Evolutionary conservation across 2,888 invertebrate species (phyloP).

Genomic region (Diarsia brunnea): DNA sequence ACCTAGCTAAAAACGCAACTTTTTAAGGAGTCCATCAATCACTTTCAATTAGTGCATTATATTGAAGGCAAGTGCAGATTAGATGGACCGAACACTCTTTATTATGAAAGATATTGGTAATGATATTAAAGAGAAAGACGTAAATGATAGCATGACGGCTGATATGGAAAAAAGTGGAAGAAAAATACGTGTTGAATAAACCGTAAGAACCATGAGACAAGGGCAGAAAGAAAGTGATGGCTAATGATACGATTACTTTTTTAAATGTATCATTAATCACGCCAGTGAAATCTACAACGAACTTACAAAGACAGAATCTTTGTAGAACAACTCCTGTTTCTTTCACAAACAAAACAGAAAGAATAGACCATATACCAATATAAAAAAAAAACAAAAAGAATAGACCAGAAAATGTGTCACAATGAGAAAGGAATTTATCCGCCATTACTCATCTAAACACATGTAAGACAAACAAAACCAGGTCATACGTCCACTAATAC

Average conservation of each 20-base stretch:
- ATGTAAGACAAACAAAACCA: constrained; percentile 67
- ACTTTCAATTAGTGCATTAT: constrained; percentile 1
- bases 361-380: constrained; percentile 21
- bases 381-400: constrained; percentile 24
- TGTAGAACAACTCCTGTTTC: constrained; percentile 39
- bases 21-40: neutral
- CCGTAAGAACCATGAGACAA: neutral
- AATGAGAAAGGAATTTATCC: constrained; percentile 60
- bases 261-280: neutral
- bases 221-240: neutral
- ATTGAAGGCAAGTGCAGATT: neutral
- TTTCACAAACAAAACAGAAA: constrained; percentile 15
- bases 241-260: neutral
- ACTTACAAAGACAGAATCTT: neutral
- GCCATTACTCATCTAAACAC: constrained; percentile 66
- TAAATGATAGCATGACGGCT: neutral
- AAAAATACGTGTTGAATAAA: neutral
- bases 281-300: constrained; percentile 2
- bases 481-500: constrained; percentile 72
- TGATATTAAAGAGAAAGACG: neutral
- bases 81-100: neutral
- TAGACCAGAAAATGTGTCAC: constrained; percentile 40
- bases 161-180: neutral
- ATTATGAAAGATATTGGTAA: neutral
- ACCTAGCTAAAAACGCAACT: neutral